Conservation (phyloP, 2,113 vertebrate species). For the Myocastor coypus region DNA sequence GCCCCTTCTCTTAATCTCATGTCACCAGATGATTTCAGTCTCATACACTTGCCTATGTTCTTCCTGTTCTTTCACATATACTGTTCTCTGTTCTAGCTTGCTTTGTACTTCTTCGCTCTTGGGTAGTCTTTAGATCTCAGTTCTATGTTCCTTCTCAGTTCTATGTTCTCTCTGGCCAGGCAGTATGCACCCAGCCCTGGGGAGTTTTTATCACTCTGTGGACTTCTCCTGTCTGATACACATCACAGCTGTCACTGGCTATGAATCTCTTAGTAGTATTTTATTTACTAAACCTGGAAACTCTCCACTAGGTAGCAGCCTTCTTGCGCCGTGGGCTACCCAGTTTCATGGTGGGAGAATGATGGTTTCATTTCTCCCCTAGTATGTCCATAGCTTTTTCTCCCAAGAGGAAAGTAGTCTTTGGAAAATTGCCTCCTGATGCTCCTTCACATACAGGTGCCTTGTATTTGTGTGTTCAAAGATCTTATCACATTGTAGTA, state of each 20-base stretch:
- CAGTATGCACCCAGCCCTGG: not conserved
- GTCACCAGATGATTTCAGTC: not conserved
- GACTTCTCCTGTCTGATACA: not conserved
- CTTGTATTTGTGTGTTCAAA: not conserved
- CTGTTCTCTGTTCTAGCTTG: not conserved
- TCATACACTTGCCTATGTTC: rapidly evolving
- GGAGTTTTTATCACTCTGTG: not conserved
- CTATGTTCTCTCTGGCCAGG: not conserved
- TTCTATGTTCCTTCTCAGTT: not conserved
- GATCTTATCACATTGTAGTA: not conserved
- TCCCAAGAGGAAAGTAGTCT: not conserved
- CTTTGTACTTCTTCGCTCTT: not conserved
- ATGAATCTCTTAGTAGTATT: not conserved
- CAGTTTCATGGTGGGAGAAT: not conserved
- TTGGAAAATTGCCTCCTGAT: not conserved
- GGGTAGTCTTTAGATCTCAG: rapidly evolving
- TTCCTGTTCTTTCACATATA: rapidly evolving
- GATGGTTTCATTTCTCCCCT: not conserved
- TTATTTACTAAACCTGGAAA: not conserved
- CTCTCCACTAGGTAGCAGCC: not conserved
- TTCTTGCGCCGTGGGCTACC: not conserved
- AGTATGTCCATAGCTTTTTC: not conserved
- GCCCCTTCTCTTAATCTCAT: not conserved
- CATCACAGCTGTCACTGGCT: not conserved
- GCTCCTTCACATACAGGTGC: not conserved